A percentile compares a stretch with the other conserved stretches of the same genome.
phyloP scores from a whole-genome alignment of 2,888 invertebrate species.

The Zhuqinia jingwanae region DNA sequence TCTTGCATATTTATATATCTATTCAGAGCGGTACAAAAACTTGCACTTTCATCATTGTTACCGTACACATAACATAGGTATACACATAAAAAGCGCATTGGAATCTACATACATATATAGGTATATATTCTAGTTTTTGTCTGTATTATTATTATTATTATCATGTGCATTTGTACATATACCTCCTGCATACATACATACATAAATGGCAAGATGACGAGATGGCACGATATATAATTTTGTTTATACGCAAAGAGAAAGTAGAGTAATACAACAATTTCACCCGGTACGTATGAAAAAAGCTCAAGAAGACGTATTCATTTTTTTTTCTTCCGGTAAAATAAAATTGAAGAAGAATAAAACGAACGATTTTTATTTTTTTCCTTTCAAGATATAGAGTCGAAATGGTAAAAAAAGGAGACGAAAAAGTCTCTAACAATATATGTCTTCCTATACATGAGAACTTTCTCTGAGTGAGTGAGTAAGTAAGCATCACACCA shows the following conservation, averaged over 20 bases:
- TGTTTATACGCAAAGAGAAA: slow-evolving; percentile 55
- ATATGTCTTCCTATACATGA: not conserved
- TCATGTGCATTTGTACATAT: not conserved
- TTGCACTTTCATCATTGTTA: not conserved
- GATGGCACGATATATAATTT: slow-evolving; percentile 55
- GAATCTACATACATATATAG: too few relatives aligned
- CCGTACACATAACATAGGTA: not conserved
- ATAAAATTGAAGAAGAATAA: slow-evolving; percentile 26
- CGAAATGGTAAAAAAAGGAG: slow-evolving; percentile 33
- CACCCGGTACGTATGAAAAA: not conserved
- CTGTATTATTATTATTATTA: not conserved
- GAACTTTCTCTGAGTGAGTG: not conserved
- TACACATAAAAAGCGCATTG: not conserved
- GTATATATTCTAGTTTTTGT: slow-evolving; percentile 21
- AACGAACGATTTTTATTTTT: slow-evolving; percentile 38
- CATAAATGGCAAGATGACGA: slow-evolving; percentile 31
- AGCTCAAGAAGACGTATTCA: slow-evolving; percentile 57
- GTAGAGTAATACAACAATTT: slow-evolving; percentile 12
- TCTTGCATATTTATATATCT: not conserved
- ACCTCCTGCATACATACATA: not conserved
- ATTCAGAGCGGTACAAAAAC: not conserved
- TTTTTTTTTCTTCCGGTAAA: slow-evolving; percentile 19
- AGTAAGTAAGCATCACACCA: not conserved
- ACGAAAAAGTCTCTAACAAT: slow-evolving; percentile 24
- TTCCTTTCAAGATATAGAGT: slow-evolving; percentile 16